Conservation (phyloP, 2,888 invertebrate genomes). For the Sicus ferrugineus region DNA sequence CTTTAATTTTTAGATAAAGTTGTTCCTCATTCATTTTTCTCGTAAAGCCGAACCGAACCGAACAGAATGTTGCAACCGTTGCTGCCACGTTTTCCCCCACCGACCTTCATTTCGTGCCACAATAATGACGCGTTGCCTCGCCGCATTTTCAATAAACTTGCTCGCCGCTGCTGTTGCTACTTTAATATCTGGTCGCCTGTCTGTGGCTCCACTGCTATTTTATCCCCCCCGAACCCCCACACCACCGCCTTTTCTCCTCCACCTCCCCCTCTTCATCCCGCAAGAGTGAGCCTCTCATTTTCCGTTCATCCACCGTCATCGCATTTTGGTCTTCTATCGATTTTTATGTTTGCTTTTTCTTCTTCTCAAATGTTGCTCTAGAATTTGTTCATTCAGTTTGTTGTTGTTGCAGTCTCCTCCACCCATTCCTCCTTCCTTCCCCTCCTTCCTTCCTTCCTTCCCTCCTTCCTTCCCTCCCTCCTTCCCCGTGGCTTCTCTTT, state of each 20-base stretch:
- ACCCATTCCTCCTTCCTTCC: not conserved
- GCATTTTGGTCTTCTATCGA: not conserved
- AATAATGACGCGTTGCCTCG: slow-evolving; percentile 22
- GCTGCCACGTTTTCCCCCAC: not conserved
- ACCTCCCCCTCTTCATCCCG: not conserved
- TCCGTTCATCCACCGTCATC: not conserved
- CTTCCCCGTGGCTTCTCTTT: not conserved
- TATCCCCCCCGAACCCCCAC: not conserved
- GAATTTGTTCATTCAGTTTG: not conserved
- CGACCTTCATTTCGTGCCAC: not conserved
- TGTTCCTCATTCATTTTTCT: not conserved
- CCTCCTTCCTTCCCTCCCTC: not conserved
- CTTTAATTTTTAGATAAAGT: not conserved
- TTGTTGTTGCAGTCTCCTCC: not conserved
- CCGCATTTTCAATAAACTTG: slow-evolving; percentile 29
- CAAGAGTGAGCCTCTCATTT: not conserved
- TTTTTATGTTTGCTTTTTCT: not conserved
- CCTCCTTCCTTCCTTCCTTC: not conserved
- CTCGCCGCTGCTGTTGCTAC: slow-evolving; percentile 9
- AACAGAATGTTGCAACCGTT: too few species aligned
- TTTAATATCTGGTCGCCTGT: slow-evolving; percentile 23
- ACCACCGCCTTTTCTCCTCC: not conserved
- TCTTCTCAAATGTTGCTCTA: not conserved
- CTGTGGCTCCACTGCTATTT: not conserved
- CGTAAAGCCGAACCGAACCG: too few species aligned